Base-by-base conservation (phyloP, 2,797 vertebrate species). In the Lutjanus argentimaculatus region DNA sequence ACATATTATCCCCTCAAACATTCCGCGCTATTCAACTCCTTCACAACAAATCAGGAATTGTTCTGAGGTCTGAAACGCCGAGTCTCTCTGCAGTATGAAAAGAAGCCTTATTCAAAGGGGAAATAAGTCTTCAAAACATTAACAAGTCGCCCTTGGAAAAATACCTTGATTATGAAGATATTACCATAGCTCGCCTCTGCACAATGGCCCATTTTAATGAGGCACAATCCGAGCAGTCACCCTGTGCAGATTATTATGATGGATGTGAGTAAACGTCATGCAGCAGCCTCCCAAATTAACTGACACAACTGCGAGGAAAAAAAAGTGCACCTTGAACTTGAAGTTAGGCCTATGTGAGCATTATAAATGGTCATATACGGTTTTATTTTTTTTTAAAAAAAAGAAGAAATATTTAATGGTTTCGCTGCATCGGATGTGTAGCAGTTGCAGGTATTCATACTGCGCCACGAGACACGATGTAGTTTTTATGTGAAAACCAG, bases 31-130 rank as follows among this genome's bases (percentile, higher is more conserved):
- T 88, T 92, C 89, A 93, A 86, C 88, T 83, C 70, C 73, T 73
- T 82, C 63, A 88, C 94, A 97, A 98, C 97, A 98, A 96, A 95
- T 95, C 89, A 75, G 92, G 95, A 97, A 97, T 97, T 97, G 97
- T 98, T 95, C 94, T 73, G 73, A 84, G 80, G 71, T 82, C 80
- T 88, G 93, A 82, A 75, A 74, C 64, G 92, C 80, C 71, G 95
- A 5, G 12, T 96, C 82, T 84, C 95, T 97, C 30, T 36, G 30
- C 30, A 36, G 30, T 36, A 88, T 93, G 94, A 96, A 97, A 93
- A 92, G 90, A 84, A 71, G 84, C 91, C 91, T 95, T 95, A 94
- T 95, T 95, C 86, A 85, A 90, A 93, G 83, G 91, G 92, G 90
- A 75, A 91, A 94, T 90, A 92, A 91, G 93, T 94, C 90, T 90